Percentiles rank a stretch among this genome's conserved stretches.
Conservation (phyloP, 2,888 invertebrate genomes). For the Microplitis deprimator region DNA sequence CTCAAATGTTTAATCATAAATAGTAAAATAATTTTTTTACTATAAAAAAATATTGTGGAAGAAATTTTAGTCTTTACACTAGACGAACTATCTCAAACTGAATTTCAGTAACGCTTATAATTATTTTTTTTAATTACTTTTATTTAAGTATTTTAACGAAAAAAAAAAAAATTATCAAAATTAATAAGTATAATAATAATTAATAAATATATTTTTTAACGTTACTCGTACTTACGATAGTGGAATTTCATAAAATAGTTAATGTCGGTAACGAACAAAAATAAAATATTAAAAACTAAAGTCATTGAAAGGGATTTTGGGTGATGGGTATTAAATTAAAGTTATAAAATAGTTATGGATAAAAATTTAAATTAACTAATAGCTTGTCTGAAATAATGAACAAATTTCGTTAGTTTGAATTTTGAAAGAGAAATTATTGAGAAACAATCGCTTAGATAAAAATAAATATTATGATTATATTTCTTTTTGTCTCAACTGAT, state of each 20-base stretch:
- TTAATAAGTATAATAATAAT: background rate
- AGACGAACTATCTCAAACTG: slow-evolving; percentile 1
- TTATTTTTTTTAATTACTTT: background rate
- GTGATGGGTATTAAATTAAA: no score
- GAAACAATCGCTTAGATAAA: slow-evolving; percentile 34
- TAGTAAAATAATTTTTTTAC: background rate
- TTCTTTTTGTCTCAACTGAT: slow-evolving; percentile 5
- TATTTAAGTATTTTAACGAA: background rate
- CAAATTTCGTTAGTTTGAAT: background rate
- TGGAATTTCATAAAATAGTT: no score
- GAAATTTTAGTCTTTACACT: slow-evolving; percentile 39
- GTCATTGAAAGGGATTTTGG: no score
- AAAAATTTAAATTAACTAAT: background rate
- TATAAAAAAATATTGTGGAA: background rate
- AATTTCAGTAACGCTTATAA: background rate
- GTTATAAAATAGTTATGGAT: no score
- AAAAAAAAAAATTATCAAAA: background rate
- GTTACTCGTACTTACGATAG: no score
- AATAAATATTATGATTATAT: background rate
- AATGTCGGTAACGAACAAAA: no score
- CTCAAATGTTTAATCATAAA: background rate
- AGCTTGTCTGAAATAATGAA: background rate
- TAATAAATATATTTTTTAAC: no score
- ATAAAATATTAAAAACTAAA: no score
- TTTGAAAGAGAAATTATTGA: slow-evolving; percentile 37